Conservation (phyloP, 2,113 vertebrate species). For the Aldabrachelys gigantea region DNA sequence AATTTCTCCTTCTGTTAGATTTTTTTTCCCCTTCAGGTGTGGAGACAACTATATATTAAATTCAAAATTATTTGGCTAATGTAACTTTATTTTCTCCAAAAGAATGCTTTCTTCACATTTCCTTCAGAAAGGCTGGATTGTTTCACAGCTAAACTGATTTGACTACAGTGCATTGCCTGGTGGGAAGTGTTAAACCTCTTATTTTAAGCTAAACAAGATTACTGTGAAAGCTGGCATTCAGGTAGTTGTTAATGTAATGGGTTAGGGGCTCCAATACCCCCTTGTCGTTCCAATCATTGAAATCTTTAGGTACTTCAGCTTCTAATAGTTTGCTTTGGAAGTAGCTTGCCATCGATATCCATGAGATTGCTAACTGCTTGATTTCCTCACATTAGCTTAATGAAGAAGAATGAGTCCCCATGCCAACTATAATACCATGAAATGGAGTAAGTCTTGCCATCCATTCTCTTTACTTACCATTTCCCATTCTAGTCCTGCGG, state of each 20-base stretch:
- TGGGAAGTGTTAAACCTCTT: constrained; percentile 81
- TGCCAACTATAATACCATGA: constrained; percentile 48
- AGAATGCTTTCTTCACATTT: constrained; percentile 75
- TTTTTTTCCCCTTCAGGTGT: background rate
- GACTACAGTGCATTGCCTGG: constrained; percentile 67
- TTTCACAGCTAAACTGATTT: constrained; percentile 81
- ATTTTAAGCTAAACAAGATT: constrained; percentile 86
- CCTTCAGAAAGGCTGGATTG: constrained; percentile 79
- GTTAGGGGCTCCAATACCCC: constrained; percentile 47
- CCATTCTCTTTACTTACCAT: background rate
- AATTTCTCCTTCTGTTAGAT: background rate
- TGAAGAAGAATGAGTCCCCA: constrained; percentile 62
- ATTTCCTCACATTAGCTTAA: constrained; percentile 74
- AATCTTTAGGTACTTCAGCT: constrained; percentile 69
- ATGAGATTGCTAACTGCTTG: constrained; percentile 52
- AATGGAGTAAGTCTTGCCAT: constrained; percentile 38
- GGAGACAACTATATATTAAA: background rate
- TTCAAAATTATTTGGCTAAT: constrained; percentile 13
- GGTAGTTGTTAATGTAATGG: constrained; percentile 62
- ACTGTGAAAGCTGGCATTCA: constrained; percentile 77
- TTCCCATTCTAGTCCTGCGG: constrained; percentile 4
- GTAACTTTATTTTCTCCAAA: constrained; percentile 7
- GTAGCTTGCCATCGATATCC: constrained; percentile 42
- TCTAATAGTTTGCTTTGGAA: constrained; percentile 62
- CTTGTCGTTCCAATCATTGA: constrained; percentile 73